phyloP scores from a whole-genome alignment of 2,888 invertebrate genomes.

The Drosophila ustulata region DNA sequence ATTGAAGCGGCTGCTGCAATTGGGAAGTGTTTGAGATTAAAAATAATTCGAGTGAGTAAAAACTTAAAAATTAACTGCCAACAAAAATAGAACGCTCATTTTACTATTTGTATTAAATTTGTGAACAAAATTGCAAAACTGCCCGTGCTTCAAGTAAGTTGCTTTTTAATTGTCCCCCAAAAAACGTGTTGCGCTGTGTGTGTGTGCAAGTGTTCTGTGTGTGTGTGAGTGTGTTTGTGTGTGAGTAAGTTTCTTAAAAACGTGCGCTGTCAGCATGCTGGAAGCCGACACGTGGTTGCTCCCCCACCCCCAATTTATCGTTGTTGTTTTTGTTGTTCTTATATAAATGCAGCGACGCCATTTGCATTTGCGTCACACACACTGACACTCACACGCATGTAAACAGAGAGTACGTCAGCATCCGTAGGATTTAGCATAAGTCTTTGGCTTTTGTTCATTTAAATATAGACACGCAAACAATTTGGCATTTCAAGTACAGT shows the following conservation, averaged over 20 bases:
- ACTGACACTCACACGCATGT: conserved; percentile 17
- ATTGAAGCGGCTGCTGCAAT: conserved; percentile 62
- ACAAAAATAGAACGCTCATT: conserved; percentile 3
- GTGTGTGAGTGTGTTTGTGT: conserved; percentile 17
- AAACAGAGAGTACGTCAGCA: conserved; percentile 67
- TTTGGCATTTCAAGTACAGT: conserved; percentile 68
- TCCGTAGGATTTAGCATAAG: conserved; percentile 25
- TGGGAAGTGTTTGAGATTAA: conserved; percentile 31
- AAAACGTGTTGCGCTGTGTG: conserved; percentile 32
- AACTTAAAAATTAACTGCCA: too few species aligned
- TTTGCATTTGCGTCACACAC: conserved; percentile 71
- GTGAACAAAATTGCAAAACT: conserved; percentile 48
- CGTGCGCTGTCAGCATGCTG: conserved; percentile 50
- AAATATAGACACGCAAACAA: conserved; percentile 67
- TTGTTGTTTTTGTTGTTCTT: neutral
- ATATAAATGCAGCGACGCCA: conserved; percentile 63
- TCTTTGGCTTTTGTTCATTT: conserved; percentile 61
- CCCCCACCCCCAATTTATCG: conserved; percentile 2
- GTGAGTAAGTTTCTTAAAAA: conserved; percentile 44
- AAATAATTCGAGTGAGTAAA: conserved; percentile 49
- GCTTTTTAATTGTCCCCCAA: conserved; percentile 17
- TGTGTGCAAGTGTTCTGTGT: conserved; percentile 5
- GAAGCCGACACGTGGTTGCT: conserved; percentile 66
- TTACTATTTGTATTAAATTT: conserved; percentile 40
- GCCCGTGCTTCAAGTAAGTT: conserved; percentile 76